Base-by-base conservation (phyloP, 2,797 vertebrate genomes). In the Lagocephalus sceleratus region DNA sequence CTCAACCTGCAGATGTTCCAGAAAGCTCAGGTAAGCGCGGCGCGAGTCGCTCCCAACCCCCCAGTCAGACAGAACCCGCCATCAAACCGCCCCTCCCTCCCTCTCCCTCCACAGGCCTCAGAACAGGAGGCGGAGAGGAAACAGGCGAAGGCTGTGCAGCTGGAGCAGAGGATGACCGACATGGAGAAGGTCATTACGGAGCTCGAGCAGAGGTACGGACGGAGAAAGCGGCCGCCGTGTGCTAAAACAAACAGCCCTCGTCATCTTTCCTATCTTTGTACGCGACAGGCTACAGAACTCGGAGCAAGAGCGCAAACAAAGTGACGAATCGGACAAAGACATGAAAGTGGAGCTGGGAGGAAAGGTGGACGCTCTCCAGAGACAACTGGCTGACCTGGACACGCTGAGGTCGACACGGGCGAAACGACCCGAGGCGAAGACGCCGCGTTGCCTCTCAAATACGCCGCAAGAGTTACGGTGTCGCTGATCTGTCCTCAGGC, bases 1-100 rank as follows among this genome's bases (percentile, higher is more conserved):
- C 95, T 99, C 22, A 99, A 98, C 63, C 78, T 99, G 56, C 94
- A 98, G 82, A 98, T 99, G 96, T 96, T 96, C 82, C 92, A 98
- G 83, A 98, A 95, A 83, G 91, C 92, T 43, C 94, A 96, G 94
- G 97, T 98, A 75, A 8, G 49, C 29, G 7, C 5, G 6, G 25
- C 7, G 2, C 2, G 25, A 39, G 2, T 7, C 14, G 9, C 10
- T 0, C 6, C 35, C 5, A 35, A 19, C 14, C 16, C 14, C 16
- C 48, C 14, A 1, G 19, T 20, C 53, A 23, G 11, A 16, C 41
- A 29, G 5, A 44, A 41, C 6, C 0, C 11, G 17, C 40, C 20
- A 40, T 15, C 19, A 51, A 45, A 48, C 12, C 7, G 41, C 5
- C 22, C 8, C 0, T 73, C 45, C 63, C 40, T 4, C 22, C 8